Base-by-base conservation (phyloP, 2,888 invertebrate genomes). In the Lissocephala sabroskyi region DNA sequence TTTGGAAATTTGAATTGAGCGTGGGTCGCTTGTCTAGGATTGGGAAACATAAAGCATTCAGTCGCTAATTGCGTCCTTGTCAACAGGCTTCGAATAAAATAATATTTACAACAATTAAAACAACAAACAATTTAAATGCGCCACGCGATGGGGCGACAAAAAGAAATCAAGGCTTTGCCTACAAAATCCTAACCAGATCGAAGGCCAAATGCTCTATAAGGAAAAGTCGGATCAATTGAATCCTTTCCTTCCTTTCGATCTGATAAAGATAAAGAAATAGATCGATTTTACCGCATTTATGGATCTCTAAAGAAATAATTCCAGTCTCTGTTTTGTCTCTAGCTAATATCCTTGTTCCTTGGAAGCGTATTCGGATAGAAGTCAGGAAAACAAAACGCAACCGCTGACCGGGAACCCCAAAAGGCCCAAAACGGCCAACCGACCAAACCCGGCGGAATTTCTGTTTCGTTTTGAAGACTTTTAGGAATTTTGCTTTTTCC, bases 31-130 rank as follows among this genome's bases (percentile, higher is more conserved):
- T 40, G 28, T 14, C 30, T 19, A 18, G 48, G 56, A 50, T 50
- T 36, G 29, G 48, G 61, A 37, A 19, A 29, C 26, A 35, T 41
- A 37, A 36, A 37, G 19, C 35, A 19, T 11, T 11, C 23, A 28
- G 41, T 36, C 54, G 52, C 68, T 76, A 73, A 74, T 74, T 74
- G 73, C 56, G 57, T 56, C 62, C 59, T 52, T 56, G 63, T 58
- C 64, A 73, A 62, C 62, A 65, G 65, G 55, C 44, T 56, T 62
- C 54, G 54, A n/a, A 60, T 45, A 56, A 59, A 61, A 75, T 57
- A 57, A 67, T 62, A 57, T 63, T 70, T 63, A 49, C 55, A 53
- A 46, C 65, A 61, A 62, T 66, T 59, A 49, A 51, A 46, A 11
- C 13, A 28, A 11, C 33, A 43, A 43, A 43, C 28, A 45, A 54